Percentiles rank a stretch among this genome's conserved stretches.
Conservation (phyloP, 2,113 vertebrate genomes). For the Microcebus griseorufus region DNA sequence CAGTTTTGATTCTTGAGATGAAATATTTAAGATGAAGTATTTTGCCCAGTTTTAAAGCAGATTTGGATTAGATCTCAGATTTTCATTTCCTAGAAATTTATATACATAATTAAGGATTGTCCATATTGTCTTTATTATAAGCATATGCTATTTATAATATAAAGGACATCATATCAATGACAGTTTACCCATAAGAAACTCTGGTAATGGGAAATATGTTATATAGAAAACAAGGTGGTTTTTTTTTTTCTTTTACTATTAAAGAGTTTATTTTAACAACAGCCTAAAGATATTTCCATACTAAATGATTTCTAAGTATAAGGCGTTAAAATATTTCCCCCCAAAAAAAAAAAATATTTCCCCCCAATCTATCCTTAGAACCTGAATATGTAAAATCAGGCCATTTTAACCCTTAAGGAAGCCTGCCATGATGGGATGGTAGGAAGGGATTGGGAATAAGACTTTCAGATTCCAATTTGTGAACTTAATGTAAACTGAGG, state of each 20-base stretch:
- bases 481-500: neutral
- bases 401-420: neutral
- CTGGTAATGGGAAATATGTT: neutral
- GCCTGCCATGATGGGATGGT: neutral
- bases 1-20: neutral
- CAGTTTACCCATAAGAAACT: neutral
- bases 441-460: neutral
- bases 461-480: neutral
- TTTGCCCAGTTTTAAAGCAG: constrained; percentile 15
- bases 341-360: neutral
- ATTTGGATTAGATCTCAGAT: neutral
- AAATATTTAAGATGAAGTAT: neutral
- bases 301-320: constrained; percentile 26
- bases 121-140: neutral
- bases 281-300: neutral
- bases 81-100: neutral
- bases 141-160: neutral
- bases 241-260: neutral
- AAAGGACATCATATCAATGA: neutral
- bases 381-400: neutral
- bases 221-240: neutral
- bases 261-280: neutral
- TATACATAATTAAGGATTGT: neutral
- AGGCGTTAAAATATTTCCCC: neutral
- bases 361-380: neutral